Base-by-base conservation (phyloP, 2,888 invertebrate genomes). In the Pocota personata region DNA sequence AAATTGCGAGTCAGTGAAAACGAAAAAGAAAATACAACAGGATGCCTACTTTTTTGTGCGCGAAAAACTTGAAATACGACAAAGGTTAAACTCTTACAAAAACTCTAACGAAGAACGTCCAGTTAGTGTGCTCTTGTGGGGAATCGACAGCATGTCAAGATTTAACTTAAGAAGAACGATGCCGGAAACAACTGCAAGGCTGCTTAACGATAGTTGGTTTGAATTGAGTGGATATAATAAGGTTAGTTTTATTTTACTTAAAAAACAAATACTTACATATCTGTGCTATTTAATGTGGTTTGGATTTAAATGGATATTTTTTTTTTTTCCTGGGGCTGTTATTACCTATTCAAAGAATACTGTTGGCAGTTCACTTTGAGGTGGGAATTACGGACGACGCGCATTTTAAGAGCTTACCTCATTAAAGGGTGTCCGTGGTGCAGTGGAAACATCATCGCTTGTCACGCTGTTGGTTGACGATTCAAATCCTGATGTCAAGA, bases 121-220 rank as follows among this genome's bases (percentile, higher is more conserved):
- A 40, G 40, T 40, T 3, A 96, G 95, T 90, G 94, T 98, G 0
- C 91, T 98, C 37, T 93, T 97, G 89, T 91, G 98, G 57, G 98
- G 97, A 24, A 95, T 98, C 88, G 97, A 98, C 90, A 96, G 96
- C 19, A 94, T 98, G 89, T 97, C 97, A 0, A 93, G 97, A 67
- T 93, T 96, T 76, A 97, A 97, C 89, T 94, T 97, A 87, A 93
- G 95, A 4, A 94, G 96, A 48, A 95, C 95, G 2, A 95, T 98
- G 95, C 95, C 95, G 0, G 92, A 94, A 89, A 97, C 97, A 1
- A 92, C 93, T 7, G 91, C 93, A 3, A 95, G 95, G 90, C 92
- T 98, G 12, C 91, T 93, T 16, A 93, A 94, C 1, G 94, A 94
- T 66, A 94, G 93, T 67, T 97, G 96, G 94, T 92, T 95, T 32